Evolutionary conservation across 2,797 vertebrate genomes (phyloP).

Genomic region (Mus minutoides): DNA sequence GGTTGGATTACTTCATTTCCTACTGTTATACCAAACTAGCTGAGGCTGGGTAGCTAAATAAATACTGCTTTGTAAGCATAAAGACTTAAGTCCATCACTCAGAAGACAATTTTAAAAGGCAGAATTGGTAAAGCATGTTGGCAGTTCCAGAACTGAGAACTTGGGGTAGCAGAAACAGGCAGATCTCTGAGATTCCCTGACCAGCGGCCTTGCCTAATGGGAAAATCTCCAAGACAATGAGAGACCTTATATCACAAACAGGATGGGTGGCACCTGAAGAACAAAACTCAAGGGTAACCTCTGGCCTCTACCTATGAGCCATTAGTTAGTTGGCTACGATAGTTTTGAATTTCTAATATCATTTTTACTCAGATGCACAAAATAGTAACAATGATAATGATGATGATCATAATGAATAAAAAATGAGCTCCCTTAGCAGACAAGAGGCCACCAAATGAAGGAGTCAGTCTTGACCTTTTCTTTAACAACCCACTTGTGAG

Average conservation of each 20-base stretch:
- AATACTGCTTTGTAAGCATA: neutral
- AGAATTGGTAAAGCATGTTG: neutral
- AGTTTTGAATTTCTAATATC: neutral
- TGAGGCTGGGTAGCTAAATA: neutral
- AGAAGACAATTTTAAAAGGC: neutral
- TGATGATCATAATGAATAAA: neutral
- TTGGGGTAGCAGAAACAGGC: neutral
- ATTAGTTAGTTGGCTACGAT: neutral
- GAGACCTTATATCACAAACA: neutral
- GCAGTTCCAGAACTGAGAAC: neutral
- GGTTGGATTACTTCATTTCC: neutral
- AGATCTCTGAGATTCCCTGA: neutral
- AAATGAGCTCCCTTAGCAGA: neutral
- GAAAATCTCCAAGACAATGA: neutral
- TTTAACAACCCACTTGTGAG: neutral
- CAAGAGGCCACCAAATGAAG: neutral
- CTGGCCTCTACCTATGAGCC: neutral
- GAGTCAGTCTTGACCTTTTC: neutral
- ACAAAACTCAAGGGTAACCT: neutral
- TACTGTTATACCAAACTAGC: neutral
- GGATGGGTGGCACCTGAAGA: neutral
- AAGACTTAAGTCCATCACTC: neutral
- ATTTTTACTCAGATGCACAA: neutral
- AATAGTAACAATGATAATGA: neutral
- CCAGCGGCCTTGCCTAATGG: neutral